Percentiles rank a stretch among this genome's conserved stretches.
phyloP scores from a whole-genome alignment of 2,797 vertebrate genomes.

The Lindbergichthys nudifrons region DNA sequence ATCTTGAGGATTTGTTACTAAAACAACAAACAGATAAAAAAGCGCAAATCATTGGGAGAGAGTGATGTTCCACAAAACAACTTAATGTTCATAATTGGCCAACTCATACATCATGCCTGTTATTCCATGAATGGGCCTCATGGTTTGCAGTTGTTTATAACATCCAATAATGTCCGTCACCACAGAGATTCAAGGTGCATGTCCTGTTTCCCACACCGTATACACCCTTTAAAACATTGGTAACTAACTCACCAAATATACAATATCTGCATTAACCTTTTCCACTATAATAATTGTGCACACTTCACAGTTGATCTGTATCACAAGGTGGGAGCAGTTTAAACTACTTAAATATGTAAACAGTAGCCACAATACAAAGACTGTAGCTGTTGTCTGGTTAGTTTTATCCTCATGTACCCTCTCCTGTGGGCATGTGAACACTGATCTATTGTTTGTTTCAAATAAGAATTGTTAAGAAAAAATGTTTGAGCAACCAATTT shows the following conservation, averaged over 20 bases:
- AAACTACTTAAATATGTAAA: constrained; percentile 53
- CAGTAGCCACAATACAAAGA: constrained; percentile 49
- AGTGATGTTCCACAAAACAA: constrained; percentile 57
- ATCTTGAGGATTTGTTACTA: constrained; percentile 75
- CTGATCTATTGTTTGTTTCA: constrained; percentile 59
- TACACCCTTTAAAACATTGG: constrained; percentile 36
- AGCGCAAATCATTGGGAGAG: constrained; percentile 54
- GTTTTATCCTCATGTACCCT: constrained; percentile 64
- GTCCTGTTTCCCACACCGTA: constrained; percentile 11
- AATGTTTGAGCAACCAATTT: constrained; percentile 55
- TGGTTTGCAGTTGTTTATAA: constrained; percentile 53
- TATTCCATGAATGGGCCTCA: constrained; percentile 57
- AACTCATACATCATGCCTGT: constrained; percentile 62
- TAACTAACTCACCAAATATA: constrained; percentile 5
- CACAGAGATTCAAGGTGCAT: constrained; percentile 35
- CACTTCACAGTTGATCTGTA: constrained; percentile 35
- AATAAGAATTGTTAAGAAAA: constrained; percentile 60
- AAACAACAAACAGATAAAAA: constrained; percentile 69
- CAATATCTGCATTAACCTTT: constrained; percentile 3
- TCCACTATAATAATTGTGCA: constrained; percentile 20
- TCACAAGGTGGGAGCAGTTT: constrained; percentile 24
- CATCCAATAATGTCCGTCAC: constrained; percentile 34
- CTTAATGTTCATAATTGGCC: constrained; percentile 55
- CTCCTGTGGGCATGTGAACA: constrained; percentile 49
- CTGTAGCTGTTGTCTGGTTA: constrained; percentile 38